A percentile compares a stretch with the other conserved stretches of the same genome.
Conservation (phyloP, 2,888 invertebrate species). For the Microdon myrmicae region DNA sequence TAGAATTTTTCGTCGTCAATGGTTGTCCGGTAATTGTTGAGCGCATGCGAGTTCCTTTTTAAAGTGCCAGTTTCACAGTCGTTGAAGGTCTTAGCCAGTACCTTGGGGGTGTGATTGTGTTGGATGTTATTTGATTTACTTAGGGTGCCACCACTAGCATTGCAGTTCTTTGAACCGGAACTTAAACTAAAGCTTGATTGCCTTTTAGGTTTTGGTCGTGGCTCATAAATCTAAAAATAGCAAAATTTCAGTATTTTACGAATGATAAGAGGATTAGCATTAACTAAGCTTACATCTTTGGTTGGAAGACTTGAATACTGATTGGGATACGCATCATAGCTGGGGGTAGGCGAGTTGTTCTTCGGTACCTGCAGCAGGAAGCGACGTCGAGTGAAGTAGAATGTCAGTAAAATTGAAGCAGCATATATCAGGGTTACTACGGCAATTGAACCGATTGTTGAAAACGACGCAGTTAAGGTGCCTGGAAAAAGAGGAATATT, state of each 20-base stretch:
- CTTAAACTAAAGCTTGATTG: slow-evolving; percentile 76
- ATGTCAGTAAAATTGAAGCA: slow-evolving; percentile 65
- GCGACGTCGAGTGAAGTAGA: slow-evolving; percentile 68
- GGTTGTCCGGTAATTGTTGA: slow-evolving; percentile 70
- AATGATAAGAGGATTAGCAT: too few relatives aligned
- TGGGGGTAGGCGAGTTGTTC: slow-evolving; percentile 79
- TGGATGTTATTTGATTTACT: slow-evolving; percentile 71
- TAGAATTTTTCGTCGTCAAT: slow-evolving; percentile 67
- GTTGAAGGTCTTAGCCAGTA: slow-evolving; percentile 76
- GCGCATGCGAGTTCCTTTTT: slow-evolving; percentile 77
- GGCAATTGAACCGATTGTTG: slow-evolving; percentile 62
- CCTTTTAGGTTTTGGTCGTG: slow-evolving; percentile 70
- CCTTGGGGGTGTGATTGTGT: slow-evolving; percentile 75
- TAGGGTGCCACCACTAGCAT: slow-evolving; percentile 67
- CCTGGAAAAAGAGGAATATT: slow-evolving; percentile 48
- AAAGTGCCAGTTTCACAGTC: slow-evolving; percentile 84
- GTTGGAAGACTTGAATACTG: slow-evolving; percentile 85
- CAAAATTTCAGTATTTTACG: slow-evolving; percentile 30
- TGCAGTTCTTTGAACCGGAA: slow-evolving; percentile 59
- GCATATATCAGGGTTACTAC: slow-evolving; percentile 67
- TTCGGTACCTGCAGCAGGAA: slow-evolving; percentile 61
- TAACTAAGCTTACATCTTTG: slow-evolving; percentile 79
- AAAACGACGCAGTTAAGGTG: slow-evolving; percentile 57
- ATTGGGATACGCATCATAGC: slow-evolving; percentile 84
- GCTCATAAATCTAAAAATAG: slow-evolving; percentile 66